Evolutionary conservation across 2,888 invertebrate genomes (phyloP).

Genomic region (Pristionchus mayeri): DNA sequence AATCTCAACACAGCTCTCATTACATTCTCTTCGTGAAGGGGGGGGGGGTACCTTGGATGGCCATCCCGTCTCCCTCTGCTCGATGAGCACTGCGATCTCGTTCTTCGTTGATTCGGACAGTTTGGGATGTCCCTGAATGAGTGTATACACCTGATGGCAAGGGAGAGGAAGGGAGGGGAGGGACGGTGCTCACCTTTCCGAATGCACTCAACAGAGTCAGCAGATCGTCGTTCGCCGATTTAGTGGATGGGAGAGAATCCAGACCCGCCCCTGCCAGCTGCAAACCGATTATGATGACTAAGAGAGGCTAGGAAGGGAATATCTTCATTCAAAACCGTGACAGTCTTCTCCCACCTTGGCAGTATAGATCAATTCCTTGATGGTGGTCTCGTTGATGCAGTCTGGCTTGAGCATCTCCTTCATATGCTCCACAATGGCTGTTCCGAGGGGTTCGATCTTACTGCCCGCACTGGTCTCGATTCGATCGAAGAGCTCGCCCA

Average conservation of each 20-base stretch:
- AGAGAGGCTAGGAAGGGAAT: not conserved
- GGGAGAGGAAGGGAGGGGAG: no score
- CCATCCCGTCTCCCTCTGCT: constrained; percentile 42
- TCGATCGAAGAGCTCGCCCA: constrained; percentile 20
- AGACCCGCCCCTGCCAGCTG: constrained; percentile 36
- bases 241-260: not conserved
- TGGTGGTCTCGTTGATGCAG: not conserved
- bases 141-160: not conserved
- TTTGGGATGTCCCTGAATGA: constrained; percentile 46
- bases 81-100: constrained; percentile 38
- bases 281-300: not conserved
- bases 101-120: constrained; percentile 22
- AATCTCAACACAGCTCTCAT: not conserved
- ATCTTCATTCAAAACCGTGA: not conserved
- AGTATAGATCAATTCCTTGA: constrained; percentile 8
- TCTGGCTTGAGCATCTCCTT: constrained; percentile 38
- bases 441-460: constrained; percentile 27
- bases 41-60: not conserved
- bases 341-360: constrained; percentile 3
- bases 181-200: constrained; percentile 30
- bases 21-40: not conserved
- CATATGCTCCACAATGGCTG: constrained; percentile 7
- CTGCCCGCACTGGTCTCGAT: not conserved
- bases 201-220: constrained; percentile 39
- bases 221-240: constrained; percentile 38